Evolutionary conservation across 2,888 invertebrate genomes (phyloP).

Genomic region (Leptinotarsa peninsularis): DNA sequence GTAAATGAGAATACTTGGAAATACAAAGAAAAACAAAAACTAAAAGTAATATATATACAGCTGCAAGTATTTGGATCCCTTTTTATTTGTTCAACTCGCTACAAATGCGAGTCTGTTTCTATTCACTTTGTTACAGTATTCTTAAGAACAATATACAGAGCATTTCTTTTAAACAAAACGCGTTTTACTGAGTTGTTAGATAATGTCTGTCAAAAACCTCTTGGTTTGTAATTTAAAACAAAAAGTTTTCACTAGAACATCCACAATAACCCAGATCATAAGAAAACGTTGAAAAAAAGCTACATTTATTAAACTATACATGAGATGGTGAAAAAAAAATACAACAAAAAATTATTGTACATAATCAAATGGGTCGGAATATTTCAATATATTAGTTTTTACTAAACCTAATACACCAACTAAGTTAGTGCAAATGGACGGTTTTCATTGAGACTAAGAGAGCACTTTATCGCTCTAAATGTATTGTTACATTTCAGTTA

Average conservation of each 20-base stretch:
- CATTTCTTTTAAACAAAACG: not conserved
- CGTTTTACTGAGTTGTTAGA: not conserved
- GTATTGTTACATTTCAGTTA: constrained; percentile 14
- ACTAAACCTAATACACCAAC: constrained; percentile 56
- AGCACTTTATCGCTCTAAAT: constrained; percentile 36
- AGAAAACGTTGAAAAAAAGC: not conserved
- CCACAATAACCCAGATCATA: too few relatives aligned
- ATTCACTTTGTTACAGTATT: not conserved
- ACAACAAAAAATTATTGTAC: constrained; percentile 26
- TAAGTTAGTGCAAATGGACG: constrained; percentile 61
- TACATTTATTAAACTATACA: constrained; percentile 8
- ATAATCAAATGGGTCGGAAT: constrained; percentile 28
- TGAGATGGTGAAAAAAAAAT: constrained; percentile 23
- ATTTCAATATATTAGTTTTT: constrained; percentile 48
- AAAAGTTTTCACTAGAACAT: too few relatives aligned
- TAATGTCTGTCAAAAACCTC: too few relatives aligned
- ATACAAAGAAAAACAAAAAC: constrained; percentile 13
- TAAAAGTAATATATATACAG: constrained; percentile 39
- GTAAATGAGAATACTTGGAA: constrained; percentile 10
- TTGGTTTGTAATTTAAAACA: too few relatives aligned
- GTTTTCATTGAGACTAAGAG: constrained; percentile 61
- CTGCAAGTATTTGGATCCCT: constrained; percentile 26
- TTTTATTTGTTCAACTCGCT: constrained; percentile 17
- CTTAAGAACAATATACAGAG: constrained; percentile 1
- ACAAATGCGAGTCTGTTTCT: not conserved